Conservation (phyloP, 30 jellyfish, hydroid and myxozoan species). For the Hydractinia symbiolongicarpus region DNA sequence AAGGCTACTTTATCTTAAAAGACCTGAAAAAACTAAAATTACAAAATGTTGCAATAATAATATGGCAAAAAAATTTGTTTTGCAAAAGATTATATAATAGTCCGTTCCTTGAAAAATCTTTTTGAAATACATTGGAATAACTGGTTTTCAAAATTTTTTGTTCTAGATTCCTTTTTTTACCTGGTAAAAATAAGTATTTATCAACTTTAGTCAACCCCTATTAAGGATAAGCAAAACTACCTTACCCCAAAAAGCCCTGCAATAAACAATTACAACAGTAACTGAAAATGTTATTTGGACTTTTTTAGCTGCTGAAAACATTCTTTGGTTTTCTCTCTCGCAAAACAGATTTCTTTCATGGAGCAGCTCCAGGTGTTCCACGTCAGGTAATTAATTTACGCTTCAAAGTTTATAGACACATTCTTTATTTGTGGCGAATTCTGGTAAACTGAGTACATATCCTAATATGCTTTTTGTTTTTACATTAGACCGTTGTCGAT, state of each 20-base stretch:
- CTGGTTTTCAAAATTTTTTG: not conserved
- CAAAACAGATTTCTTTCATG: constrained; percentile 92
- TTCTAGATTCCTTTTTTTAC: not conserved
- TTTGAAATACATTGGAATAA: not conserved
- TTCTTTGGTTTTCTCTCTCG: constrained; percentile 91
- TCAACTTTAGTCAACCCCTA: too few relatives aligned
- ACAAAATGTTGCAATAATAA: too few relatives aligned
- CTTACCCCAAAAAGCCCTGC: too few relatives aligned
- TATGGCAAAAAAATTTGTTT: too few relatives aligned
- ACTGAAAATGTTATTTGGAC: not conserved
- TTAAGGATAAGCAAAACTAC: too few relatives aligned
- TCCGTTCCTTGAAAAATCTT: too few relatives aligned
- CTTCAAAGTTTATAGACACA: not conserved
- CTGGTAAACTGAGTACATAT: not conserved
- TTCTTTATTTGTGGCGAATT: not conserved
- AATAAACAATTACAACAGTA: too few relatives aligned
- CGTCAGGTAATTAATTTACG: constrained; percentile 19
- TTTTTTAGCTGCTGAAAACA: constrained; percentile 67
- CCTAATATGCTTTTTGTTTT: not conserved
- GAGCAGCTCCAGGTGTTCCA: constrained; percentile 81
- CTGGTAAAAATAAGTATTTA: too few relatives aligned
- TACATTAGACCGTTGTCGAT: constrained; percentile 26
- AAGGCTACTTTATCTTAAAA: too few relatives aligned
- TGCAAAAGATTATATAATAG: too few relatives aligned
- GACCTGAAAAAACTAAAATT: too few relatives aligned